A percentile compares a stretch with the other conserved stretches of the same genome.
Evolutionary conservation across 2,797 vertebrate genomes (phyloP).

Genomic region (Anguilla anguilla): DNA sequence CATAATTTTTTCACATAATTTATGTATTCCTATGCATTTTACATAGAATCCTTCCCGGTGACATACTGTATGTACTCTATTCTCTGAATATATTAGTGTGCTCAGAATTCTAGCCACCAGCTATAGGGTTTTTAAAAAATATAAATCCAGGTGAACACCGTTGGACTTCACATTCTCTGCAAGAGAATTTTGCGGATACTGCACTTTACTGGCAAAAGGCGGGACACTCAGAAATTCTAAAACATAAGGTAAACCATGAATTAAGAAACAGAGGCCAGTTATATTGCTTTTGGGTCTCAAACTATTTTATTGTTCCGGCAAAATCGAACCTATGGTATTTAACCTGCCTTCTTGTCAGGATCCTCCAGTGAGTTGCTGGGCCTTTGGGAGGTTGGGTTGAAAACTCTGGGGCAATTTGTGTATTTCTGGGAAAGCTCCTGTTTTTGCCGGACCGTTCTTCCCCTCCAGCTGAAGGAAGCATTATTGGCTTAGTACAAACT

Average conservation of each 20-base stretch:
- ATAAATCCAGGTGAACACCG: background rate
- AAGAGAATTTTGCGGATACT: background rate
- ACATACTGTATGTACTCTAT: background rate
- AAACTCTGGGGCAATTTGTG: too few relatives aligned
- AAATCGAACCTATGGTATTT: background rate
- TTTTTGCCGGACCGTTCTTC: conserved; percentile 23
- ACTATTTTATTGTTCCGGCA: background rate
- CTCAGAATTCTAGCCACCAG: background rate
- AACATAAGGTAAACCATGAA: background rate
- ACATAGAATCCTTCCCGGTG: background rate
- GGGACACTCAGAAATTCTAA: background rate
- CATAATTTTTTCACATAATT: conserved; percentile 4
- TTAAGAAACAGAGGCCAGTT: background rate
- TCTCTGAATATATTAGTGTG: background rate
- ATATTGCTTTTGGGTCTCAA: background rate
- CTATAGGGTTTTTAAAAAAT: background rate
- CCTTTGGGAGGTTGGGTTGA: background rate
- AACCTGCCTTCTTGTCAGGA: background rate
- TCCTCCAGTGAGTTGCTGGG: background rate
- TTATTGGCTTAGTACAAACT: conserved; percentile 47
- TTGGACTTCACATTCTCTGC: background rate
- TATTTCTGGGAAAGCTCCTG: conserved; percentile 30
- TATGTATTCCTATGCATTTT: background rate
- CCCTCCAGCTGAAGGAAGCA: conserved; percentile 36
- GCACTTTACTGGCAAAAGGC: background rate